Conservation (phyloP, 2,113 vertebrate genomes). For the Dryoscopus gambensis region DNA sequence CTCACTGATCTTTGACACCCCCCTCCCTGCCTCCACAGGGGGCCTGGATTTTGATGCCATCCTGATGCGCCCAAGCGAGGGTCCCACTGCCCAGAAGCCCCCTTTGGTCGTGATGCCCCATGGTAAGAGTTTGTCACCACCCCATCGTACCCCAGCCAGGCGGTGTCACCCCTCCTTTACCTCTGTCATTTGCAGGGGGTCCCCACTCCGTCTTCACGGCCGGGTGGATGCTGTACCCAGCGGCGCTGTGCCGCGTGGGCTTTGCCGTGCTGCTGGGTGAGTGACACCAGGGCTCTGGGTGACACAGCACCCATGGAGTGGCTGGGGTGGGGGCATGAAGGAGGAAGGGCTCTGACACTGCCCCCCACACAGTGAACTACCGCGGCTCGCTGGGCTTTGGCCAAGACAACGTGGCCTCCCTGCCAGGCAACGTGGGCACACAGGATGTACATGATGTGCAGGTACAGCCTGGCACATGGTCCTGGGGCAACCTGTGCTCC, state of each 20-base stretch:
- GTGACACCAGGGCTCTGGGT: not conserved
- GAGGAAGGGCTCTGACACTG: not conserved
- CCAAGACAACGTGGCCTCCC: slow-evolving; percentile 86
- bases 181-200: slow-evolving; percentile 76
- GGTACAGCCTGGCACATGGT: slow-evolving; percentile 24
- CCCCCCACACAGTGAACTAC: slow-evolving; percentile 83
- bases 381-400: slow-evolving; percentile 91
- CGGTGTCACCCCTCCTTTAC: not conserved
- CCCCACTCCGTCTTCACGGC: slow-evolving; percentile 85
- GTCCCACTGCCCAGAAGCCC: slow-evolving; percentile 68
- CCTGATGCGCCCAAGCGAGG: slow-evolving; percentile 81
- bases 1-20: not conserved
- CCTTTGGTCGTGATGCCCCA: slow-evolving; percentile 89
- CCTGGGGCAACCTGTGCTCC: too few relatives aligned
- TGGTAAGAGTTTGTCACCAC: slow-evolving; percentile 71
- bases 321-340: fast-evolving
- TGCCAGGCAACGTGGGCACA: slow-evolving; percentile 85
- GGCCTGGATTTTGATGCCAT: slow-evolving; percentile 89
- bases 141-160: fast-evolving
- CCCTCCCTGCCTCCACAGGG: slow-evolving; percentile 57
- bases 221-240: slow-evolving; percentile 83
- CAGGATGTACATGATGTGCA: slow-evolving; percentile 94
- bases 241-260: slow-evolving; percentile 83
- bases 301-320: fast-evolving
- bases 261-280: slow-evolving; percentile 87